These are phyloP conservation scores for Pyrgilauda ruficollis DNA, from an alignment of 2,113 vertebrate species.

Conservation along the genomic window DNA sequence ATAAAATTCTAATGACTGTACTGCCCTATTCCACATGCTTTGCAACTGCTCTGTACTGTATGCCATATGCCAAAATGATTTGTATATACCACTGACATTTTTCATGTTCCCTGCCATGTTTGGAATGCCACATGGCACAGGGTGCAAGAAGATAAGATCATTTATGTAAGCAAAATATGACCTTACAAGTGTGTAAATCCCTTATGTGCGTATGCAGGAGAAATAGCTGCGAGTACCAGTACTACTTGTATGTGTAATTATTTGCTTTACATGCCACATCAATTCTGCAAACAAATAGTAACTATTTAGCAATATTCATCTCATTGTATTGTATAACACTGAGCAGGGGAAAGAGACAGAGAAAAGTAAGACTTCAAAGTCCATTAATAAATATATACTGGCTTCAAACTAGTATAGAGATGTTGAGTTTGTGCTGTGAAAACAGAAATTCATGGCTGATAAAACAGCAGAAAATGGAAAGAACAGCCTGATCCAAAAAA, in stretches of 20 bases:
- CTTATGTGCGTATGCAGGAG: slow-evolving; percentile 8
- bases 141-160: slow-evolving; percentile 26
- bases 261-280: slow-evolving; percentile 45
- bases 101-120: background rate
- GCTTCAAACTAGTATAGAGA: background rate
- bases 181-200: slow-evolving; percentile 25
- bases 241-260: slow-evolving; percentile 14
- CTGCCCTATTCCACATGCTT: background rate
- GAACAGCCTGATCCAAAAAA: background rate
- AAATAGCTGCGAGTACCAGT: background rate
- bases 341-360: background rate
- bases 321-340: background rate
- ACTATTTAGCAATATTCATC: slow-evolving; percentile 26
- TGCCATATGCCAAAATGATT: background rate
- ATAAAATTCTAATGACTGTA: background rate
- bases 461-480: background rate
- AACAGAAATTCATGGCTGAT: background rate
- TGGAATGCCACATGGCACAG: background rate
- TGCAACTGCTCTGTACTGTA: background rate
- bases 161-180: slow-evolving; percentile 44
- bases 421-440: background rate
- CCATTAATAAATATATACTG: background rate
- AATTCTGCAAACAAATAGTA: slow-evolving; percentile 39
- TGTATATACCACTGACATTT: background rate
- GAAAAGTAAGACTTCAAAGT: background rate